These are phyloP conservation scores for Copidosoma floridanum DNA, from an alignment of 1,140 invertebrate species.

Conservation along the genomic window DNA sequence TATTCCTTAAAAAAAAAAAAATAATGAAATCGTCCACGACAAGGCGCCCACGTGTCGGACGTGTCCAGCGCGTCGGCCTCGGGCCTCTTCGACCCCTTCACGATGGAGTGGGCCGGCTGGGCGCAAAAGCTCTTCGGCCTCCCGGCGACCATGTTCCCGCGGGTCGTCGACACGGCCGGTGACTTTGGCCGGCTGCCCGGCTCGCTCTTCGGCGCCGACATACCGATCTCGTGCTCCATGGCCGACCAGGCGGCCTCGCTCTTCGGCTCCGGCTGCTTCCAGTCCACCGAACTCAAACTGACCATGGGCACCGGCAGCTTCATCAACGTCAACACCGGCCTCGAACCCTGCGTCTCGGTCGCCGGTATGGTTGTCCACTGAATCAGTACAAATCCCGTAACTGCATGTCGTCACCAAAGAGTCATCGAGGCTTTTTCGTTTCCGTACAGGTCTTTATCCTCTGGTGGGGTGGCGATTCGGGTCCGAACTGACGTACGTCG, in stretches of 20 bases:
- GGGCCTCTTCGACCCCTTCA: slow-evolving; percentile 91
- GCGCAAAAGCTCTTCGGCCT: slow-evolving; percentile 70
- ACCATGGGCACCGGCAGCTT: slow-evolving; percentile 96
- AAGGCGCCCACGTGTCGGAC: slow-evolving; percentile 74
- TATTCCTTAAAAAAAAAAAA: neutral
- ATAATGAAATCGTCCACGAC: neutral
- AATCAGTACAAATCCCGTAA: no score
- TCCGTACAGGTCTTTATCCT: slow-evolving; percentile 86
- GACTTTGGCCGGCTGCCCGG: slow-evolving; percentile 68
- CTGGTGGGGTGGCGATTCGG: slow-evolving; percentile 86
- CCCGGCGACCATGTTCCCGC: slow-evolving; percentile 73
- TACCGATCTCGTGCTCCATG: slow-evolving; percentile 76
- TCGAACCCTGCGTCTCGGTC: slow-evolving; percentile 73
- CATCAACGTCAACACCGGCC: slow-evolving; percentile 83
- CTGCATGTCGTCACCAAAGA: no score
- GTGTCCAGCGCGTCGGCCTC: slow-evolving; percentile 86
- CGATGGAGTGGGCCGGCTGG: slow-evolving; percentile 75
- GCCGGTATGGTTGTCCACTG: no score
- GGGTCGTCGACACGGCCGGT: slow-evolving; percentile 73
- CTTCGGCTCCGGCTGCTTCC: slow-evolving; percentile 87
- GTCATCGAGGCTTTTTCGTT: no score
- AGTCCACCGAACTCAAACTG: slow-evolving; percentile 80
- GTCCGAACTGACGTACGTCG: slow-evolving; percentile 68
- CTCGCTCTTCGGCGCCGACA: slow-evolving; percentile 70
- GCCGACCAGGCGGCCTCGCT: slow-evolving; percentile 84